Percentiles rank a stretch among this genome's conserved stretches.
Conservation (phyloP, 2,113 vertebrate species). For the Rhynchomys soricoides region DNA sequence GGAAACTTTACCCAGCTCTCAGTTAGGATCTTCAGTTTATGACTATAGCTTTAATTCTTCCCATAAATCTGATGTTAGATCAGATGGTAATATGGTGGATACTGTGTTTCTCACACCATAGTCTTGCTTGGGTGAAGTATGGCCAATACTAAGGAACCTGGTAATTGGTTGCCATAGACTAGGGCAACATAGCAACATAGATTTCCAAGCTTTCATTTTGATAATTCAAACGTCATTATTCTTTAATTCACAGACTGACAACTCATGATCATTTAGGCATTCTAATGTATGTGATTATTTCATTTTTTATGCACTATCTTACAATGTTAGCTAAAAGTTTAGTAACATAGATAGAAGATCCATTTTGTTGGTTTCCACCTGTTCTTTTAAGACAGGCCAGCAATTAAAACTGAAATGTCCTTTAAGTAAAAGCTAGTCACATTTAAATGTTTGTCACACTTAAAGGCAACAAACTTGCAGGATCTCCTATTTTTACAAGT, state of each 20-base stretch:
- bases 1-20: neutral
- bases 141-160: neutral
- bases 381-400: neutral
- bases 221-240: neutral
- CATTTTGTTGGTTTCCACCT: neutral
- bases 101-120: neutral
- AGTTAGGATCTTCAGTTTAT: neutral
- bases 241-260: neutral
- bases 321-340: neutral
- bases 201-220: neutral
- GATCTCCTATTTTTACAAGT: neutral
- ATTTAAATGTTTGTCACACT: neutral
- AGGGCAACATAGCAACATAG: neutral
- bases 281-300: neutral
- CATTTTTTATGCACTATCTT: neutral
- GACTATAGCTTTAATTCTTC: neutral
- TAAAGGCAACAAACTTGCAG: neutral
- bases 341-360: neutral
- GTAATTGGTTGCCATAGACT: neutral
- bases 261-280: neutral
- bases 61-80: neutral
- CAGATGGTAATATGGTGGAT: neutral
- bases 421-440: slow-evolving; percentile 1
- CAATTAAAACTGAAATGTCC: neutral
- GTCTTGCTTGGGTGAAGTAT: neutral